Evolutionary conservation across 2,797 vertebrate genomes (phyloP).

Genomic region (Saxicola maurus): DNA sequence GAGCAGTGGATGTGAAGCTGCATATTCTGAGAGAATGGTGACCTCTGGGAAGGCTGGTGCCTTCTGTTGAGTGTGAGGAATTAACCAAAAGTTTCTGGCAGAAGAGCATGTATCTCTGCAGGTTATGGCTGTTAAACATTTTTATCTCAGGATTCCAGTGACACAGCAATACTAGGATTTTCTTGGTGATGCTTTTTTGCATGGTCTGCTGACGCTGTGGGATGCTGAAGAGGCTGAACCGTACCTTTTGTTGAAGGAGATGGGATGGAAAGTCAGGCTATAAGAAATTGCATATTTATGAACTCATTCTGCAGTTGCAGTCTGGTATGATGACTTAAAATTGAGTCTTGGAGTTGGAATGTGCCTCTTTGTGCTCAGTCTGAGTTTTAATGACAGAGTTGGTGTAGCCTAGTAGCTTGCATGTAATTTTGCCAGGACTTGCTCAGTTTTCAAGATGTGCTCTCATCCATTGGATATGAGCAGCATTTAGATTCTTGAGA

Average conservation of each 20-base stretch:
- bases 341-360: not conserved
- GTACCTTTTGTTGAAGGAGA: not conserved
- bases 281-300: not conserved
- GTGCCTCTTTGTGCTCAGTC: not conserved
- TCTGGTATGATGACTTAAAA: not conserved
- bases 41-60: not conserved
- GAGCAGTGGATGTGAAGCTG: not conserved
- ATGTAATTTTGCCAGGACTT: conserved; percentile 21
- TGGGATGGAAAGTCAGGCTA: not conserved
- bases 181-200: not conserved
- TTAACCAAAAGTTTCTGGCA: not conserved
- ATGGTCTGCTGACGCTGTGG: not conserved
- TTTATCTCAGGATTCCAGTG: not conserved
- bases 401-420: not conserved
- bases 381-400: not conserved
- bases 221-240: not conserved
- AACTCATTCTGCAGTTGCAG: not conserved
- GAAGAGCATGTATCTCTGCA: accelerated
- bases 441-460: conserved; percentile 15
- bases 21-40: accelerated
- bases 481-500: conserved; percentile 10
- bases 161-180: not conserved
- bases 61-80: not conserved
- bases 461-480: conserved; percentile 8
- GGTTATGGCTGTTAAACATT: not conserved